A percentile compares a stretch with the other conserved stretches of the same genome.
These are phyloP conservation scores for Arothron firmamentum DNA, from an alignment of 2,113 vertebrate species.

Conservation along the genomic window DNA sequence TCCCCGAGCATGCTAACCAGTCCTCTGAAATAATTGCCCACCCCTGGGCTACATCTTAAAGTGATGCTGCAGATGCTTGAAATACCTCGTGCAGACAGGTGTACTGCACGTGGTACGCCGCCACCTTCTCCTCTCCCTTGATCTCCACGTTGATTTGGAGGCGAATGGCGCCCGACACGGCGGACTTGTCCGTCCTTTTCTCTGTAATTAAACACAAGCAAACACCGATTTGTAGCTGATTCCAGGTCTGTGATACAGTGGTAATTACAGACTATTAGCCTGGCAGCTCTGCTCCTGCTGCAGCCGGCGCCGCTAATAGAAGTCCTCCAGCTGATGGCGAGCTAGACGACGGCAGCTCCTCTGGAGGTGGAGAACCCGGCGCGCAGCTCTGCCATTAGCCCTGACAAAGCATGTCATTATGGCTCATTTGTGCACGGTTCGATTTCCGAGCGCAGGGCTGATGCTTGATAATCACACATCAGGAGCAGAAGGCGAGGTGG, in stretches of 20 bases:
- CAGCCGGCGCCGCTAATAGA: slow-evolving; percentile 39
- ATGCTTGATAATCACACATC: slow-evolving; percentile 68
- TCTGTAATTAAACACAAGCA: slow-evolving; percentile 75
- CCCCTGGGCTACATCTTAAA: no score
- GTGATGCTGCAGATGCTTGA: not conserved
- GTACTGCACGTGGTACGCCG: slow-evolving; percentile 93
- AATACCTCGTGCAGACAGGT: slow-evolving; percentile 94
- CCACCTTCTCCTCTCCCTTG: slow-evolving; percentile 97
- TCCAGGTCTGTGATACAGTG: not conserved
- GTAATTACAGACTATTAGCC: slow-evolving; percentile 48
- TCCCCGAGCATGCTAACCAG: no score
- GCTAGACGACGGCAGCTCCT: slow-evolving; percentile 44
- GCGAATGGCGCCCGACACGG: slow-evolving; percentile 93
- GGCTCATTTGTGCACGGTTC: slow-evolving; percentile 69
- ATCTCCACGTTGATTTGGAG: slow-evolving; percentile 96
- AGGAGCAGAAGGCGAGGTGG: slow-evolving; percentile 8
- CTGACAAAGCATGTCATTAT: slow-evolving; percentile 70
- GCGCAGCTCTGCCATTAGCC: slow-evolving; percentile 56
- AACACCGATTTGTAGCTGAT: slow-evolving; percentile 28
- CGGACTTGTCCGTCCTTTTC: slow-evolving; percentile 96
- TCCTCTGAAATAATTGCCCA: no score
- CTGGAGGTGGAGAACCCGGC: slow-evolving; percentile 42
- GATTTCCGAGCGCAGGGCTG: slow-evolving; percentile 62
- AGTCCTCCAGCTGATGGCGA: slow-evolving; percentile 42
- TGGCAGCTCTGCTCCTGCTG: slow-evolving; percentile 52